Percentiles rank a stretch among this genome's conserved stretches.
These are phyloP conservation scores for Serinus canaria DNA, from an alignment of 2,113 vertebrate genomes.

Conservation along the genomic window DNA sequence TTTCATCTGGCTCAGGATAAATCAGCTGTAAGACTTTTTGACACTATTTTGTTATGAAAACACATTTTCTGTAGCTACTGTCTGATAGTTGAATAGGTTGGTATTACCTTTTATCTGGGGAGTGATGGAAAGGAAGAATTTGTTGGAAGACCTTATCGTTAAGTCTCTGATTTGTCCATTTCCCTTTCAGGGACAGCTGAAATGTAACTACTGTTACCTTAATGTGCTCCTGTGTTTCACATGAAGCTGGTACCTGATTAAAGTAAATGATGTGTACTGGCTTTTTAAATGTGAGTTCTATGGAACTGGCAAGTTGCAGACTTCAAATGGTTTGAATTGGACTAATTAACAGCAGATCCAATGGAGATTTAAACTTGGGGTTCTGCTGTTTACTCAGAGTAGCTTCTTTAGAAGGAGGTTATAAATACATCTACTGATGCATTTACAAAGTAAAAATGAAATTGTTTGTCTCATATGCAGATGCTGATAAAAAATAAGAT, in stretches of 20 bases:
- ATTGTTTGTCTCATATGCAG: neutral
- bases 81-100: neutral
- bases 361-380: neutral
- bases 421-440: neutral
- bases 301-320: neutral
- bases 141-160: neutral
- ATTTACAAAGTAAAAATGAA: neutral
- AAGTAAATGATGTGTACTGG: rapidly evolving
- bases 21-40: neutral
- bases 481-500: neutral
- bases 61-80: neutral
- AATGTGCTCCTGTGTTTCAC: neutral
- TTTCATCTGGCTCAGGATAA: neutral
- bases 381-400: neutral
- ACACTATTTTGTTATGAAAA: neutral
- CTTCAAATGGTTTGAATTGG: neutral
- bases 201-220: neutral
- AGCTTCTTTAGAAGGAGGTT: neutral
- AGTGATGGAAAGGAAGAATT: neutral
- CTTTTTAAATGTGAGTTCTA: neutral
- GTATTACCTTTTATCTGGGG: neutral
- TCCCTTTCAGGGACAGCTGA: neutral
- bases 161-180: neutral
- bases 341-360: neutral
- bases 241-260: neutral